Conservation (phyloP, 2,113 vertebrate species). For the Petrocephalus zakoni region DNA sequence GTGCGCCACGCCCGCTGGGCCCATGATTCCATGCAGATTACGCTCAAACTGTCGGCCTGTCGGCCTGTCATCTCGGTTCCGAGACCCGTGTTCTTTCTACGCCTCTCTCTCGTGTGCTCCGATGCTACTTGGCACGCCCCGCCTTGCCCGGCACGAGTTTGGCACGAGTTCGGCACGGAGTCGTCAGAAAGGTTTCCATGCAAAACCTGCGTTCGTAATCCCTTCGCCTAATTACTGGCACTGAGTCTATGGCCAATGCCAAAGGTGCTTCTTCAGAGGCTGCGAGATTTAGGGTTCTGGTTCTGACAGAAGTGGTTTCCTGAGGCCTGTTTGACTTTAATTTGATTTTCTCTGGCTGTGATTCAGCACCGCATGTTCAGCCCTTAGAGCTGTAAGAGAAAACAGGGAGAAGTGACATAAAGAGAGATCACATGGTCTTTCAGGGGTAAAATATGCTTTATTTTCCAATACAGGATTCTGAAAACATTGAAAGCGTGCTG, state of each 20-base stretch:
- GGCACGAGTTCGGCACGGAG: not conserved
- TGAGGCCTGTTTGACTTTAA: not conserved
- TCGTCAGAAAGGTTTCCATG: not conserved
- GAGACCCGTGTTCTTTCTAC: not conserved
- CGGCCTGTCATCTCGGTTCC: not conserved
- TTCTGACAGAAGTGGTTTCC: not conserved
- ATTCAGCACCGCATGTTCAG: not conserved
- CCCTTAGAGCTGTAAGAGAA: not conserved
- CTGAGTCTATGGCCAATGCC: not conserved
- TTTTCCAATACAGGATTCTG: slow-evolving; percentile 17
- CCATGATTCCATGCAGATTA: not conserved
- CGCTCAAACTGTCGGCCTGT: not conserved
- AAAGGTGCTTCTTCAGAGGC: not conserved
- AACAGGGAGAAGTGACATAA: not conserved
- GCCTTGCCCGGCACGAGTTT: too few species aligned
- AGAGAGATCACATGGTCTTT: not conserved
- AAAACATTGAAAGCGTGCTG: slow-evolving; percentile 64
- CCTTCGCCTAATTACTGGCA: not conserved
- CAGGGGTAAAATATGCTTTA: not conserved
- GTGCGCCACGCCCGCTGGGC: not conserved
- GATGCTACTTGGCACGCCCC: not conserved
- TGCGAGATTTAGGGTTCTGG: not conserved
- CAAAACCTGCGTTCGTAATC: not conserved
- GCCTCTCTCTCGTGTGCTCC: not conserved
- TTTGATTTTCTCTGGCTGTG: not conserved